Conservation (phyloP, 2,797 vertebrate genomes). For the Sebastes steindachneri region DNA sequence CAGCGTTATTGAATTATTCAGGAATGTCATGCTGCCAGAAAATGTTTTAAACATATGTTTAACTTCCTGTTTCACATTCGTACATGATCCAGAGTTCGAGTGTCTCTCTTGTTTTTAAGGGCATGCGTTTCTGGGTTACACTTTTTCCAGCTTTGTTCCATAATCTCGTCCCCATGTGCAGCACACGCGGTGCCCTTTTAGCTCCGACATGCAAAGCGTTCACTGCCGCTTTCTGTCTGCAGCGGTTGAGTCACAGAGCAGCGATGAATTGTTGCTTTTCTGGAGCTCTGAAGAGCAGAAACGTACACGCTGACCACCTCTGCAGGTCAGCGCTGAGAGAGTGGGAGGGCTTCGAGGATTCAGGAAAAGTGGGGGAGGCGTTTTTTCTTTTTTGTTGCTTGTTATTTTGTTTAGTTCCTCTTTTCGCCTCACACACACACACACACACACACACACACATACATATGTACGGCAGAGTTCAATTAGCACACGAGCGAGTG, state of each 20-base stretch:
- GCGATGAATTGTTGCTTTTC: conserved; percentile 26
- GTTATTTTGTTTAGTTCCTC: not conserved
- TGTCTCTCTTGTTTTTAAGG: not conserved
- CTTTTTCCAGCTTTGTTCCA: not conserved
- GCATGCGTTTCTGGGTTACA: not conserved
- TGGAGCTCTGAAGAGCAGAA: conserved; percentile 20
- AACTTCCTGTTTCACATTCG: not conserved
- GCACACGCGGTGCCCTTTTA: not conserved
- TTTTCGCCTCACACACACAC: not conserved
- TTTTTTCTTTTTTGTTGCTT: not conserved
- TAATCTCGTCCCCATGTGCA: not conserved
- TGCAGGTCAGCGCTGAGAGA: conserved; percentile 49
- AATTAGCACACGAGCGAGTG: conserved; percentile 27
- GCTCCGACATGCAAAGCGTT: not conserved
- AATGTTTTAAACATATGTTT: not conserved
- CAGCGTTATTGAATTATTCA: not conserved
- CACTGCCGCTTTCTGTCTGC: conserved; percentile 19
- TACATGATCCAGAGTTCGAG: not conserved
- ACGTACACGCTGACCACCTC: conserved; percentile 15
- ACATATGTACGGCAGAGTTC: not conserved
- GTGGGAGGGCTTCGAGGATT: conserved; percentile 20
- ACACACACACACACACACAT: no score
- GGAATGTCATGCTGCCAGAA: not conserved
- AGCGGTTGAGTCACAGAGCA: conserved; percentile 43
- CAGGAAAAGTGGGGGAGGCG: not conserved